phyloP scores from a whole-genome alignment of 2,113 vertebrate species.

The Sciurus niger region DNA sequence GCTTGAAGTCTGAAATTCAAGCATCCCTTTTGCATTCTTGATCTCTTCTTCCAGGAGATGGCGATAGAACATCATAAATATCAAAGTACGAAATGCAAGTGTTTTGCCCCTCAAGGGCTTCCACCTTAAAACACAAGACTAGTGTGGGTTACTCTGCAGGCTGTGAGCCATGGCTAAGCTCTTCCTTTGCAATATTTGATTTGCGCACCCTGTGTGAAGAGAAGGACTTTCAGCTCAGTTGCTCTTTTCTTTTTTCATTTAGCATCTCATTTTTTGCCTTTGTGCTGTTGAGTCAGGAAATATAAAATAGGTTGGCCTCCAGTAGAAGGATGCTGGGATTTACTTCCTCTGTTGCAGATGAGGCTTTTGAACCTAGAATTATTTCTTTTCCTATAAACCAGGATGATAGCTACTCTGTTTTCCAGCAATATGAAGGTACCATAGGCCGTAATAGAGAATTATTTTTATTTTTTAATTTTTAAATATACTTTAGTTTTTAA shows the following conservation, averaged over 20 bases:
- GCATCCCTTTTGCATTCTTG: background rate
- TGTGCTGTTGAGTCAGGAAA: background rate
- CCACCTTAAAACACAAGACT: background rate
- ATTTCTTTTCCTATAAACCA: background rate
- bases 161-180: background rate
- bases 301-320: background rate
- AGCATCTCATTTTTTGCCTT: background rate
- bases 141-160: background rate
- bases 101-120: background rate
- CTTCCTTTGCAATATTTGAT: background rate
- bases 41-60: conserved; percentile 87
- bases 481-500: background rate
- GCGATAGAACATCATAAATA: conserved; percentile 82
- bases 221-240: background rate
- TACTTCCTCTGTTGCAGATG: background rate
- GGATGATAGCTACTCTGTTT: background rate
- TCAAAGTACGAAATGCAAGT: background rate
- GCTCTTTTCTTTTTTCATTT: background rate
- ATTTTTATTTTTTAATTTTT: background rate
- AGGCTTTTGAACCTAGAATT: conserved; percentile 11
- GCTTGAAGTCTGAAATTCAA: background rate
- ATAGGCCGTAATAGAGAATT: background rate
- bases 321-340: background rate
- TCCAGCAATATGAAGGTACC: background rate
- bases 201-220: background rate